Evolutionary conservation across 1,140 invertebrate genomes (phyloP).

Genomic region (Macrobrachium rosenbergii): DNA sequence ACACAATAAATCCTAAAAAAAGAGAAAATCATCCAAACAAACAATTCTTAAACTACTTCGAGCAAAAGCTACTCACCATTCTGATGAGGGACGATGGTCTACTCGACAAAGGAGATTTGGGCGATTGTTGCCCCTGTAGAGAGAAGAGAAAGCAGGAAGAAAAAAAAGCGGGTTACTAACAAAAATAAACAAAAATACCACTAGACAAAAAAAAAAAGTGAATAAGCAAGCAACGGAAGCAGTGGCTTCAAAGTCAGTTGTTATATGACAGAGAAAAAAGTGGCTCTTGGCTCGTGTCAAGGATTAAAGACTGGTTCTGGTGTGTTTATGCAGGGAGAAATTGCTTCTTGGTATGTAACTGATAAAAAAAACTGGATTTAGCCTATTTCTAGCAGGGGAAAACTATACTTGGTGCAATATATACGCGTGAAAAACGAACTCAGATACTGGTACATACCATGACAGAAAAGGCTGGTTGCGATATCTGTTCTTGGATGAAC

Average conservation of each 20-base stretch:
- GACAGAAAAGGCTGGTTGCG: too few species aligned
- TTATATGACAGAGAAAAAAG: neutral
- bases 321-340: too few species aligned
- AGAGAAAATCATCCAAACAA: neutral
- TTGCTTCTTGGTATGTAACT: too few species aligned
- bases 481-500: too few species aligned
- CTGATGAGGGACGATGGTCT: neutral
- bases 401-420: too few species aligned
- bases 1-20: neutral
- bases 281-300: too few species aligned
- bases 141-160: neutral
- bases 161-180: neutral
- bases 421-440: too few species aligned
- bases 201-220: neutral
- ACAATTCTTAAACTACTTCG: neutral
- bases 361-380: too few species aligned
- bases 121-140: conserved; percentile 32
- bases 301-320: too few species aligned
- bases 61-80: conserved; percentile 35
- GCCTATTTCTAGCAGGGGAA: too few species aligned
- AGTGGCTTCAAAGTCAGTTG: neutral
- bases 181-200: neutral
- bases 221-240: neutral
- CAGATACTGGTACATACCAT: too few species aligned
- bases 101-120: conserved; percentile 43